A percentile compares a stretch with the other conserved stretches of the same genome.
Conservation (phyloP, 2,888 invertebrate genomes). For the Noctua pronuba region DNA sequence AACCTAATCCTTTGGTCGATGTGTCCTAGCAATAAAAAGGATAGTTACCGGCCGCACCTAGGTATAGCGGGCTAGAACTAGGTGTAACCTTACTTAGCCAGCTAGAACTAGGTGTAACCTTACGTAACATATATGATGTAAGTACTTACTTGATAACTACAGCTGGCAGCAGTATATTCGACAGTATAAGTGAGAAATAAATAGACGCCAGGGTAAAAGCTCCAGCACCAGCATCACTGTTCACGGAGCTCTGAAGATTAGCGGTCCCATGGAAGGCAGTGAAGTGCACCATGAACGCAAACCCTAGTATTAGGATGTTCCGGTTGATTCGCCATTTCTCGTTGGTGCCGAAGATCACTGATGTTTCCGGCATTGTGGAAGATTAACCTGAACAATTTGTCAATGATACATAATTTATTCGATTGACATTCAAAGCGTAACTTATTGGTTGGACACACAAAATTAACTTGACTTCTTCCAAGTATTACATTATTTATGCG, state of each 20-base stretch:
- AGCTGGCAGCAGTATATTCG: conserved; percentile 97
- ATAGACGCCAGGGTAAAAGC: conserved; percentile 96
- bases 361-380: conserved; percentile 72
- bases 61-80: too few species aligned
- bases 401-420: background rate
- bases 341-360: conserved; percentile 87
- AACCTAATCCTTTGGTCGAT: too few species aligned
- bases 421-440: background rate
- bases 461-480: background rate
- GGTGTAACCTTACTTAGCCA: too few species aligned
- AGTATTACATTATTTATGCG: background rate
- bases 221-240: conserved; percentile 95
- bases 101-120: too few species aligned
- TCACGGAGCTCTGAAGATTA: conserved; percentile 96
- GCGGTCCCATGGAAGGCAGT: conserved; percentile 97
- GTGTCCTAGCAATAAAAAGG: too few species aligned
- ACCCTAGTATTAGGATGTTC: conserved; percentile 95
- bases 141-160: conserved; percentile 94
- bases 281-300: conserved; percentile 97
- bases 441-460: background rate
- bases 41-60: too few species aligned
- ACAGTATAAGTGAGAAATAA: conserved; percentile 96
- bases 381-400: conserved; percentile 34
- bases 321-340: conserved; percentile 95
- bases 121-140: background rate